Evolutionary conservation across 2,888 invertebrate genomes (phyloP).

Genomic region (Diloba caeruleocephala): DNA sequence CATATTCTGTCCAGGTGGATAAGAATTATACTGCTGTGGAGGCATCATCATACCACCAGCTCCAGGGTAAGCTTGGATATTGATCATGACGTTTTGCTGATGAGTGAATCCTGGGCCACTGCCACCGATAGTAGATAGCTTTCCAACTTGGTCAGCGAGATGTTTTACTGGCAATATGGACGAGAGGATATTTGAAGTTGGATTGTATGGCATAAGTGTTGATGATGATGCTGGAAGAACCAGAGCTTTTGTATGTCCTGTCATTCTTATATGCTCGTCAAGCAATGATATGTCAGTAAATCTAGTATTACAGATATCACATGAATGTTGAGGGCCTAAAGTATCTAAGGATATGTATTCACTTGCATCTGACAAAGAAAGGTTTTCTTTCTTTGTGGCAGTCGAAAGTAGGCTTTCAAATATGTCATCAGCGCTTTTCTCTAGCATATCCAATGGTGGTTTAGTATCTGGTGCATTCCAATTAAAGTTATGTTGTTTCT

Average conservation of each 20-base stretch:
- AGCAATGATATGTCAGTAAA: constrained; percentile 87
- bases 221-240: constrained; percentile 68
- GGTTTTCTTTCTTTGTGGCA: constrained; percentile 77
- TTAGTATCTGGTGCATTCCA: constrained; percentile 86
- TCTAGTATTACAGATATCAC: constrained; percentile 90
- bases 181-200: constrained; percentile 75
- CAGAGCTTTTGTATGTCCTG: constrained; percentile 87
- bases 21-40: constrained; percentile 82
- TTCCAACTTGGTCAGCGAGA: constrained; percentile 84
- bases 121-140: constrained; percentile 73
- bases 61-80: constrained; percentile 90
- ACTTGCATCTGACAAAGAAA: constrained; percentile 79
- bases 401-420: constrained; percentile 82
- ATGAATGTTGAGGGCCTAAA: constrained; percentile 89
- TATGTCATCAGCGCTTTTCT: constrained; percentile 85
- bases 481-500: constrained; percentile 84
- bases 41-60: constrained; percentile 82
- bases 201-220: constrained; percentile 76
- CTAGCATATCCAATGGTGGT: constrained; percentile 79
- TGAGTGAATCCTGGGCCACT: constrained; percentile 83
- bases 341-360: constrained; percentile 91
- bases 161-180: constrained; percentile 83
- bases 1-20: constrained; percentile 75
- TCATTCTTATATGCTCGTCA: constrained; percentile 87
- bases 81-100: constrained; percentile 91